Conservation (phyloP, 2,888 invertebrate genomes). For the Melanotus villosus region DNA sequence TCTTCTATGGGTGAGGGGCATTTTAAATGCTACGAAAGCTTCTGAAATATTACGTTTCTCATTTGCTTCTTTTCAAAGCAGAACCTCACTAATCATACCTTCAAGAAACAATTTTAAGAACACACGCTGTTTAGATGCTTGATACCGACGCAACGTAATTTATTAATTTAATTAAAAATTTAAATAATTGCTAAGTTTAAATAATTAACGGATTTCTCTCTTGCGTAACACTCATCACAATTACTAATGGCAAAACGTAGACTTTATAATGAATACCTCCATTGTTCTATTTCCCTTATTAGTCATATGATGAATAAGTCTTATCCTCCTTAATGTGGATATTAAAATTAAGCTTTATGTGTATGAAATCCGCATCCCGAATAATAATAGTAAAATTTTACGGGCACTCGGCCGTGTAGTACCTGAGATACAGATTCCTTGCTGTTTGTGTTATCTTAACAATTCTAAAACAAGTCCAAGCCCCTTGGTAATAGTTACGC, state of each 20-base stretch:
- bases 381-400: constrained; percentile 32
- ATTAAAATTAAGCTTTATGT: constrained; percentile 30
- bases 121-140: not conserved
- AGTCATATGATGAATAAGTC: constrained; percentile 18
- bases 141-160: not conserved
- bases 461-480: not conserved
- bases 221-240: constrained; percentile 30
- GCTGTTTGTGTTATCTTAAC: constrained; percentile 22
- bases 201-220: constrained; percentile 39
- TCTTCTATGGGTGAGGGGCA: not conserved
- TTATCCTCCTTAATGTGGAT: constrained; percentile 26
- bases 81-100: no score
- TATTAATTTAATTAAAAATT: not conserved
- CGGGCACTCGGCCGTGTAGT: constrained; percentile 1
- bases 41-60: not conserved
- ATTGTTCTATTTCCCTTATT: constrained; percentile 27
- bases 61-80: not conserved
- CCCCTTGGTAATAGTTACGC: no score
- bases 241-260: constrained; percentile 29
- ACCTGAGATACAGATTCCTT: constrained; percentile 28
- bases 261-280: constrained; percentile 21
- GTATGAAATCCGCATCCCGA: constrained; percentile 8
- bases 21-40: constrained; percentile 13
- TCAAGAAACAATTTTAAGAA: not conserved
- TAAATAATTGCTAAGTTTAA: not conserved